Conservation (phyloP, 2,113 vertebrate genomes). For the Macrotis lagotis region DNA sequence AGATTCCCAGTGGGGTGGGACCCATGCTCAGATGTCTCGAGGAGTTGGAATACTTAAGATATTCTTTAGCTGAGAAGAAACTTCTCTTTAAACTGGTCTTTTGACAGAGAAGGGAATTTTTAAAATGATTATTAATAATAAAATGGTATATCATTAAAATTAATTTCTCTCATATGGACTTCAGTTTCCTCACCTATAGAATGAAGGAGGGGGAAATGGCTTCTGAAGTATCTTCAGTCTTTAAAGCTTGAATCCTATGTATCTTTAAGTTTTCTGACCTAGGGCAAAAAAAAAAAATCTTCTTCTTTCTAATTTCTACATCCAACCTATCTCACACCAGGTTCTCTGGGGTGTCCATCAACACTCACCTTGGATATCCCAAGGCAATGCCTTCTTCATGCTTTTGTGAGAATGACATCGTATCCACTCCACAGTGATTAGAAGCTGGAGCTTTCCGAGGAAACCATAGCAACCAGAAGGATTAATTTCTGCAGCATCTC, state of each 20-base stretch:
- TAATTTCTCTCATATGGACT: neutral
- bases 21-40: neutral
- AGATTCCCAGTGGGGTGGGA: too few species aligned
- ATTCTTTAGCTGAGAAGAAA: neutral
- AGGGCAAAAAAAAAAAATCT: constrained; percentile 5
- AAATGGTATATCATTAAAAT: neutral
- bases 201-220: neutral
- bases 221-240: neutral
- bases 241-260: neutral
- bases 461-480: constrained; percentile 63
- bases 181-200: neutral
- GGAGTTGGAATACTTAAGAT: neutral
- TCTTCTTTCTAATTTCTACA: neutral
- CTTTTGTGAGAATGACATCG: constrained; percentile 29
- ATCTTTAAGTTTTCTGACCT: neutral
- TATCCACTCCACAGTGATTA: constrained; percentile 44
- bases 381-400: constrained; percentile 38
- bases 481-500: constrained; percentile 58
- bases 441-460: constrained; percentile 33
- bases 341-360: constrained; percentile 2
- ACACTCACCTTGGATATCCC: constrained; percentile 31
- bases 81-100: neutral
- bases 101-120: neutral
- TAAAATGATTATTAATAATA: neutral
- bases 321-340: neutral